A percentile compares a stretch with the other conserved stretches of the same genome.
These are phyloP conservation scores for Chironomus tepperi DNA, from an alignment of 1,140 invertebrate species.

Conservation along the genomic window DNA sequence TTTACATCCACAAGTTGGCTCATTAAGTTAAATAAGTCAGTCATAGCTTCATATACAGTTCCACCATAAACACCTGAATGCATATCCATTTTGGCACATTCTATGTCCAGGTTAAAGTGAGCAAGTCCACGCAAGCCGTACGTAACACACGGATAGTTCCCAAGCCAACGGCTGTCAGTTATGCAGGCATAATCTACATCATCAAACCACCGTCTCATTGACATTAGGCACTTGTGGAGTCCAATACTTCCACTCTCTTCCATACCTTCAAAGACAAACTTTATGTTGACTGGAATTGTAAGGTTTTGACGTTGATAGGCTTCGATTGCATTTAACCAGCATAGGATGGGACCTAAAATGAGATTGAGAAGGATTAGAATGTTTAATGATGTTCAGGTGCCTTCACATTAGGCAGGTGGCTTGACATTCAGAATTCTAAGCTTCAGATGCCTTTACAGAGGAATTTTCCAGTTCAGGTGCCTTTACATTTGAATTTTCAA, in stretches of 20 bases:
- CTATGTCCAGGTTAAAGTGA: slow-evolving; percentile 85
- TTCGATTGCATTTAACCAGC: slow-evolving; percentile 91
- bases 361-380: no score
- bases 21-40: slow-evolving; percentile 77
- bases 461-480: no score
- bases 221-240: slow-evolving; percentile 74
- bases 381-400: no score
- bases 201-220: slow-evolving; percentile 73
- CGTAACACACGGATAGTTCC: slow-evolving; percentile 90
- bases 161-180: slow-evolving; percentile 98
- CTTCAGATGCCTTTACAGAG: no score
- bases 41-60: slow-evolving; percentile 79
- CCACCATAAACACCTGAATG: slow-evolving; percentile 95
- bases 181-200: slow-evolving; percentile 93
- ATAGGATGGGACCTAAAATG: slow-evolving; percentile 56
- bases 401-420: no score
- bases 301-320: slow-evolving; percentile 66
- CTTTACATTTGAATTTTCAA: no score
- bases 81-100: slow-evolving; percentile 83
- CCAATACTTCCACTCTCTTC: slow-evolving; percentile 96
- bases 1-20: slow-evolving; percentile 73
- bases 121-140: slow-evolving; percentile 92
- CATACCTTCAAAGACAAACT: slow-evolving; percentile 98
- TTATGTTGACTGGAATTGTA: slow-evolving; percentile 83
- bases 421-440: no score